A percentile compares a stretch with the other conserved stretches of the same genome.
Evolutionary conservation across 2,113 vertebrate genomes (phyloP).

Genomic region (Anguilla rostrata): DNA sequence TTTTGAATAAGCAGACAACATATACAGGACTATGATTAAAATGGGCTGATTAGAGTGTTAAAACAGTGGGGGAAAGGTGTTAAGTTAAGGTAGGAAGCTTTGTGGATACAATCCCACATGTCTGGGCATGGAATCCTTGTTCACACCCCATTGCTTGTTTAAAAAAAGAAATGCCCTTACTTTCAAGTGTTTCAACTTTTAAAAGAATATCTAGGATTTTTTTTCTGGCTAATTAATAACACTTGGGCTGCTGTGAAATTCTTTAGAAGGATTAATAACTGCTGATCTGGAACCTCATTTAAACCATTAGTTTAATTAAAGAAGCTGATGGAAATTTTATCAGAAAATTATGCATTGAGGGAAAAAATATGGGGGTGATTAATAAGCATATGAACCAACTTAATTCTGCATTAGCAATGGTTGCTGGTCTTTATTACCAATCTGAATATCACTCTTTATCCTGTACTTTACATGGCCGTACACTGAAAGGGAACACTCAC

Average conservation of each 20-base stretch:
- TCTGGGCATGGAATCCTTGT: too few relatives aligned
- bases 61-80: neutral
- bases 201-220: slow-evolving; percentile 14
- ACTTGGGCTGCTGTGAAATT: slow-evolving; percentile 54
- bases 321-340: slow-evolving; percentile 68
- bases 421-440: slow-evolving; percentile 26
- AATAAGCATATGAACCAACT: slow-evolving; percentile 59
- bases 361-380: slow-evolving; percentile 60
- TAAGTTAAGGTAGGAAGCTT: neutral
- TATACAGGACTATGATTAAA: neutral
- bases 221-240: slow-evolving; percentile 52
- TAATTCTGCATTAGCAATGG: slow-evolving; percentile 45
- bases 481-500: neutral
- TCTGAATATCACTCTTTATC: slow-evolving; percentile 6
- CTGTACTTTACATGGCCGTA: neutral
- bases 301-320: slow-evolving; percentile 74
- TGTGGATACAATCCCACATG: neutral
- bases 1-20: neutral
- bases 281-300: slow-evolving; percentile 72
- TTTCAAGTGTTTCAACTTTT: slow-evolving; percentile 34
- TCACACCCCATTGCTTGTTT: neutral
- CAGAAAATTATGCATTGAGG: slow-evolving; percentile 66
- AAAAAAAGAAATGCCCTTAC: slow-evolving; percentile 12
- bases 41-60: neutral
- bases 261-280: slow-evolving; percentile 59